A percentile compares a stretch with the other conserved stretches of the same genome.
Evolutionary conservation across 2,797 vertebrate species (phyloP).

Genomic region (Vultur gryphus): DNA sequence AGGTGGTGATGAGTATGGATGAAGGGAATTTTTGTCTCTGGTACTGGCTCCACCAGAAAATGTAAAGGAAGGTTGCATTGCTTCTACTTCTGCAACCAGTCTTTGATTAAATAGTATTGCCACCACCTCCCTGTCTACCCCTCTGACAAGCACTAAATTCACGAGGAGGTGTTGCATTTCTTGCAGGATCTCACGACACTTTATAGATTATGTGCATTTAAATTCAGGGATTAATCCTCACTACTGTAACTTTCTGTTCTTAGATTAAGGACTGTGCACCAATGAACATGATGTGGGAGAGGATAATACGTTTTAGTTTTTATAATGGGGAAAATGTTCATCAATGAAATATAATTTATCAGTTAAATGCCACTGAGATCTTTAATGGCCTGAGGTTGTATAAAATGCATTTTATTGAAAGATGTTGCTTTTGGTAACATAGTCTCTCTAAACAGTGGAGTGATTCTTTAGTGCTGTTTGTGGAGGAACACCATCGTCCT

Average conservation of each 20-base stretch:
- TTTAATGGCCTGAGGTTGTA: not conserved
- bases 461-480: not conserved
- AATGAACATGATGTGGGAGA: not conserved
- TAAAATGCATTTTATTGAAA: not conserved
- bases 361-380: not conserved
- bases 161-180: not conserved
- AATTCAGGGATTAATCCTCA: not conserved
- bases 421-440: not conserved
- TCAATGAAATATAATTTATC: not conserved
- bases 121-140: not conserved
- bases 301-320: not conserved
- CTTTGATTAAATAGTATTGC: not conserved
- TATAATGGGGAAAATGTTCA: not conserved
- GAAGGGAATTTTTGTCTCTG: not conserved
- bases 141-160: not conserved
- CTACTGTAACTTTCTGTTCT: not conserved
- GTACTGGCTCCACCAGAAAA: not conserved
- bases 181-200: not conserved
- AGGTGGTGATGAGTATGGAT: not conserved
- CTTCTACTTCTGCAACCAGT: not conserved
- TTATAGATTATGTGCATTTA: not conserved
- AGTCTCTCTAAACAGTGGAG: not conserved
- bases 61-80: accelerated
- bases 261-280: not conserved
- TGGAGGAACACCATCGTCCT: not conserved